These are phyloP conservation scores for Nycticebus coucang DNA, from an alignment of 2,113 vertebrate genomes.

Conservation along the genomic window DNA sequence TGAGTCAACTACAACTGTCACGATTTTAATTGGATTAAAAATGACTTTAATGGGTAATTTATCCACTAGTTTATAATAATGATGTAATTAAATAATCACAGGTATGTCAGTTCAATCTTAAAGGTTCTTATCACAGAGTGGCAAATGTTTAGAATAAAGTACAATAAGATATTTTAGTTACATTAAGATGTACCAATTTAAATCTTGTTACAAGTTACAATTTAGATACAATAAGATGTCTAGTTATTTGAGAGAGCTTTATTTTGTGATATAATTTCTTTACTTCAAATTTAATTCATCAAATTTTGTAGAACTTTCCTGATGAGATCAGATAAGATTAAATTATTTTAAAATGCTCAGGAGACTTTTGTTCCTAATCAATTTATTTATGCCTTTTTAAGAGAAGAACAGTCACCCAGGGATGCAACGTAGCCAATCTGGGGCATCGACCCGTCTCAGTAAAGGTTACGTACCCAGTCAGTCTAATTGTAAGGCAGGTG, in stretches of 20 bases:
- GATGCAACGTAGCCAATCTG: neutral
- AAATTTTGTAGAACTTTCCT: slow-evolving; percentile 62
- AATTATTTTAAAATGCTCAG: slow-evolving; percentile 63
- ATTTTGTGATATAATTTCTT: slow-evolving; percentile 41
- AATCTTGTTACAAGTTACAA: no score
- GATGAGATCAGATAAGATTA: slow-evolving; percentile 50
- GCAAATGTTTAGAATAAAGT: slow-evolving; percentile 21
- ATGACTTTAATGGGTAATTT: slow-evolving; percentile 69
- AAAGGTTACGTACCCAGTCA: neutral
- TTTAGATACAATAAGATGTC: neutral
- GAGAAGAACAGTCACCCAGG: slow-evolving; percentile 29
- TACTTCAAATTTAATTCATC: slow-evolving; percentile 61
- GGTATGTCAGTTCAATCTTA: slow-evolving; percentile 53
- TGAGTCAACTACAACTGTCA: slow-evolving; percentile 69
- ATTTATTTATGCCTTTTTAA: slow-evolving; percentile 58
- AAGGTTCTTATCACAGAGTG: slow-evolving; percentile 26
- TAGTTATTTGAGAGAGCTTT: neutral
- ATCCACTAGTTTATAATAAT: slow-evolving; percentile 69
- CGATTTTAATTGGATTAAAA: slow-evolving; percentile 72
- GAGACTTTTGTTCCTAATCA: slow-evolving; percentile 60
- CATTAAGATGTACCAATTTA: no score
- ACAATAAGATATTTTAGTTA: neutral
- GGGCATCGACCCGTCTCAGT: slow-evolving; percentile 28
- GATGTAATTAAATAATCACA: slow-evolving; percentile 70
- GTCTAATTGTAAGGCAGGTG: neutral